These are phyloP conservation scores for Xestia rhomboidea DNA, from an alignment of 2,888 invertebrate genomes.

Conservation along the genomic window DNA sequence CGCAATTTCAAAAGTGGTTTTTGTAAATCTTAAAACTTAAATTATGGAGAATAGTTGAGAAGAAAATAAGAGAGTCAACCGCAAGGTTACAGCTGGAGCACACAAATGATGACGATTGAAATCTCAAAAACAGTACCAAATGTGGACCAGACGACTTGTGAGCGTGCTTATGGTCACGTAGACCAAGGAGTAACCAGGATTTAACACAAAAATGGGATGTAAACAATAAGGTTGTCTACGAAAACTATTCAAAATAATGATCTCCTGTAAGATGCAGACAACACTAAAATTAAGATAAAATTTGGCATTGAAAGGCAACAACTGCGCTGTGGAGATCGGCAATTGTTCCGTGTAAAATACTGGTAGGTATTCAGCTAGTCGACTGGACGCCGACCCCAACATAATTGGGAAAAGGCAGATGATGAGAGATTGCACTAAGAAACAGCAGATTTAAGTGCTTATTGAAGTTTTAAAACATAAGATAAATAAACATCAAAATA, in stretches of 20 bases:
- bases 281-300: background rate
- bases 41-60: background rate
- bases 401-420: background rate
- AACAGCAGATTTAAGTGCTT: background rate
- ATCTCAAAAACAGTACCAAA: background rate
- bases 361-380: background rate
- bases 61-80: background rate
- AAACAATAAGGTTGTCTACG: background rate
- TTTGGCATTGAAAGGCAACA: no score
- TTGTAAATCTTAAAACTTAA: background rate
- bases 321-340: background rate
- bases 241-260: background rate
- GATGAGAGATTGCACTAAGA: background rate
- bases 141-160: background rate
- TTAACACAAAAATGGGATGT: constrained; percentile 8
- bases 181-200: constrained; percentile 1
- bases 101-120: background rate
- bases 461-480: background rate
- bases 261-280: background rate
- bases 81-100: background rate
- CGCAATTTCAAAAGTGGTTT: background rate
- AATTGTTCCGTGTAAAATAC: background rate
- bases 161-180: constrained; percentile 35
- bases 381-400: background rate
- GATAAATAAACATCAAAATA: background rate